phyloP scores from a whole-genome alignment of 2,113 vertebrate genomes.

The Ailurus styani region DNA sequence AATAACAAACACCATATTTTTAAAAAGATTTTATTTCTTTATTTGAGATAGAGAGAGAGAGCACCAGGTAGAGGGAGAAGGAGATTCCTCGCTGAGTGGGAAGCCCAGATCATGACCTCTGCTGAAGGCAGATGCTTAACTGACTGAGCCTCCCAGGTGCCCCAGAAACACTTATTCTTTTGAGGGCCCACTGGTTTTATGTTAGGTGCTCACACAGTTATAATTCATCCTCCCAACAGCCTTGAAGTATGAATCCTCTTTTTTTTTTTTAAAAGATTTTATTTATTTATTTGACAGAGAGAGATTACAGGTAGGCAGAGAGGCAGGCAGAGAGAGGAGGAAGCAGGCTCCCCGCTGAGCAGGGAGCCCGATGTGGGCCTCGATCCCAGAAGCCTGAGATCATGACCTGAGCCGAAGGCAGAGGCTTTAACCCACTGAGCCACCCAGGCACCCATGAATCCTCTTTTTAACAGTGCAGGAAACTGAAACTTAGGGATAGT shows the following conservation, averaged over 20 bases:
- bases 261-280: no score
- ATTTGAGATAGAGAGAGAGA: neutral
- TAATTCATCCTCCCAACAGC: neutral
- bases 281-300: no score
- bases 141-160: neutral
- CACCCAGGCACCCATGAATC: no score
- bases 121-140: neutral
- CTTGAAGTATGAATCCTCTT: neutral
- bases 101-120: neutral
- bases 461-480: neutral
- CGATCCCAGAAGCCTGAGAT: no score
- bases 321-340: no score
- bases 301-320: no score
- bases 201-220: neutral
- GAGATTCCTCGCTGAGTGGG: neutral
- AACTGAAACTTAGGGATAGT: neutral
- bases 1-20: neutral
- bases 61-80: neutral
- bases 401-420: no score
- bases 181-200: neutral
- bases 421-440: no score
- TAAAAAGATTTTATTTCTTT: neutral
- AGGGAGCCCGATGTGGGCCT: no score
- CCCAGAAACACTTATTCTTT: neutral
- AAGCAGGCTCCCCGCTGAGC: no score